Evolutionary conservation across 2,888 invertebrate genomes (phyloP).

Genomic region (Dorcus hopei): DNA sequence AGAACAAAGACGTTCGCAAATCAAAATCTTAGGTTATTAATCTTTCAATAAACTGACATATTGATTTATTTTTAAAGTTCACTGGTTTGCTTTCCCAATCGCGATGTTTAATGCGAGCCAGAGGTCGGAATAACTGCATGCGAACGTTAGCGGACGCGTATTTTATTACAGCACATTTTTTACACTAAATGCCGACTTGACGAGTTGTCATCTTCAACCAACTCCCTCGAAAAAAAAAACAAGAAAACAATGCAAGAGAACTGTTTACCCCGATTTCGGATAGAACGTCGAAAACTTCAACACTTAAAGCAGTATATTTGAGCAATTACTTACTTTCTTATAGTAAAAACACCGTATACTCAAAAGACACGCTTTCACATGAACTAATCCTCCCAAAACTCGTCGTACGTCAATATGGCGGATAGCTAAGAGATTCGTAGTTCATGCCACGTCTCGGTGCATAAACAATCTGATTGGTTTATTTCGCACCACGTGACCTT

Average conservation of each 20-base stretch:
- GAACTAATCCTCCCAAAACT: conserved; percentile 66
- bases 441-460: conserved; percentile 75
- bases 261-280: neutral
- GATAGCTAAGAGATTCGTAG: conserved; percentile 72
- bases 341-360: conserved; percentile 49
- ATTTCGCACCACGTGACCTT: conserved; percentile 33
- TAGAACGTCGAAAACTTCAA: neutral
- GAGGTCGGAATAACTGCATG: too few species aligned
- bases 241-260: conserved; percentile 34
- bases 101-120: too few species aligned
- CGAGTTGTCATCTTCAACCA: conserved; percentile 55
- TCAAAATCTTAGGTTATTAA: conserved; percentile 37
- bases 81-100: neutral
- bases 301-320: neutral
- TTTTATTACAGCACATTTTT: neutral
- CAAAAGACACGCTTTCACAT: conserved; percentile 63
- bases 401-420: conserved; percentile 82
- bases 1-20: conserved; percentile 38
- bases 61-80: conserved; percentile 38
- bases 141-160: too few species aligned
- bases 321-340: conserved; percentile 53
- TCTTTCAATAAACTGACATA: conserved; percentile 43
- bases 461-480: conserved; percentile 35
- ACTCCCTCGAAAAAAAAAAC: conserved; percentile 52
- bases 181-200: conserved; percentile 50